Percentiles rank a stretch among this genome's conserved stretches.
Conservation (phyloP, 2,797 vertebrate genomes). For the Geotrypetes seraphini region DNA sequence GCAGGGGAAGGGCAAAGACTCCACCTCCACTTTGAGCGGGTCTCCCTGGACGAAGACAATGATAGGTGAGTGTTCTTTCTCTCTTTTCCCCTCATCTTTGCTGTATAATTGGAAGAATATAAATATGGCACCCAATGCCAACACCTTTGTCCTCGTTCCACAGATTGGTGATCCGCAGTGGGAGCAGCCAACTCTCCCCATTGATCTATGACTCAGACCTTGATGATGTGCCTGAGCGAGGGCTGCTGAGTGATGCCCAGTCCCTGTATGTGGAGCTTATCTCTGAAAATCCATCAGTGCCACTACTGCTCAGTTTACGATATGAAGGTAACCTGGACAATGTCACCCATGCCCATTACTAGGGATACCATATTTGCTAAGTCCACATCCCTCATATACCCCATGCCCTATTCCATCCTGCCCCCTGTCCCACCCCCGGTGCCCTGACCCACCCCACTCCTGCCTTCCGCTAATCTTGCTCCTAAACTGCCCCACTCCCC, state of each 20-base stretch:
- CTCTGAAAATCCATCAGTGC: conserved; percentile 76
- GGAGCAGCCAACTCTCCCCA: conserved; percentile 65
- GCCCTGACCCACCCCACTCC: too few species aligned
- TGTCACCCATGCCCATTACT: too few species aligned
- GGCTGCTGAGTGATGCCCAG: conserved; percentile 74
- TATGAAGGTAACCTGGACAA: conserved; percentile 76
- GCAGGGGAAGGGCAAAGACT: conserved; percentile 77
- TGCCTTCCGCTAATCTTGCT: too few species aligned
- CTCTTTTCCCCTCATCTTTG: background rate
- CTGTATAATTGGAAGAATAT: too few species aligned
- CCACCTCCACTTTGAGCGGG: conserved; percentile 84
- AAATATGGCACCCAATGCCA: background rate
- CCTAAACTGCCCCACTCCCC: too few species aligned
- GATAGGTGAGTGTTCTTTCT: conserved; percentile 59
- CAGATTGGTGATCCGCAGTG: conserved; percentile 78
- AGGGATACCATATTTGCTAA: too few species aligned
- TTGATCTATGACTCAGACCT: conserved; percentile 81
- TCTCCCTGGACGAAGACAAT: conserved; percentile 80
- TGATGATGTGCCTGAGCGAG: conserved; percentile 80
- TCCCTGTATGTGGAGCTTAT: conserved; percentile 78
- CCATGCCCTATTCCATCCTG: too few species aligned
- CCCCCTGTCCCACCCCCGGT: too few species aligned
- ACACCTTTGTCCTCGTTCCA: background rate
- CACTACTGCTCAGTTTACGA: conserved; percentile 75
- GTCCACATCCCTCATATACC: too few species aligned